phyloP scores from a whole-genome alignment of 1,140 invertebrate genomes.

The Goniozus legneri region DNA sequence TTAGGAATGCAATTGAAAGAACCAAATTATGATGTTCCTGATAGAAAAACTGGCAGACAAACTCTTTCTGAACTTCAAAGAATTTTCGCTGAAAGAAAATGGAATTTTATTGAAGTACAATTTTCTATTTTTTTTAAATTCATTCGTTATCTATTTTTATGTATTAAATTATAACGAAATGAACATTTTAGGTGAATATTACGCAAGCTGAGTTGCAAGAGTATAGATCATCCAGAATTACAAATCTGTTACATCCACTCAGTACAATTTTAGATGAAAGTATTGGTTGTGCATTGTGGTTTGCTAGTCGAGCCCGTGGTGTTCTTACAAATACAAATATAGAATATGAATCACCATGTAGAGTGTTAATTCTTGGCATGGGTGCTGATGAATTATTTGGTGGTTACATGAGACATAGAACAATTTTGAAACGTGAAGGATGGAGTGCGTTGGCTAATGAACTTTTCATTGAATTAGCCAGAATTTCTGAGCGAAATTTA shows the following conservation, averaged over 20 bases:
- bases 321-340: constrained; percentile 33
- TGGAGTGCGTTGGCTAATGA: constrained; percentile 69
- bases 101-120: constrained; percentile 69
- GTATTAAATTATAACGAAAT: constrained; percentile 2
- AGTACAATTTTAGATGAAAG: constrained; percentile 93
- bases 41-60: constrained; percentile 72
- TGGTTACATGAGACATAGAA: constrained; percentile 87
- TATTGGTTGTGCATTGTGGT: constrained; percentile 92
- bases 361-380: constrained; percentile 85
- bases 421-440: constrained; percentile 63
- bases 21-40: constrained; percentile 79
- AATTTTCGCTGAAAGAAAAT: constrained; percentile 66
- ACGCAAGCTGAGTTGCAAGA: constrained; percentile 63
- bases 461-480: constrained; percentile 72
- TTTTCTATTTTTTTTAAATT: constrained; percentile 21
- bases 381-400: constrained; percentile 97
- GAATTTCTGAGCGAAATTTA: constrained; percentile 88
- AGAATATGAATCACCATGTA: constrained; percentile 61
- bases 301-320: constrained; percentile 78
- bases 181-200: constrained; percentile 69
- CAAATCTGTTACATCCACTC: constrained; percentile 77
- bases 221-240: constrained; percentile 53
- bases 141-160: not conserved
- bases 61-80: constrained; percentile 70
- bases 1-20: constrained; percentile 8